Conservation (phyloP, 2,888 invertebrate species). For the Tanypteryx hageni region DNA sequence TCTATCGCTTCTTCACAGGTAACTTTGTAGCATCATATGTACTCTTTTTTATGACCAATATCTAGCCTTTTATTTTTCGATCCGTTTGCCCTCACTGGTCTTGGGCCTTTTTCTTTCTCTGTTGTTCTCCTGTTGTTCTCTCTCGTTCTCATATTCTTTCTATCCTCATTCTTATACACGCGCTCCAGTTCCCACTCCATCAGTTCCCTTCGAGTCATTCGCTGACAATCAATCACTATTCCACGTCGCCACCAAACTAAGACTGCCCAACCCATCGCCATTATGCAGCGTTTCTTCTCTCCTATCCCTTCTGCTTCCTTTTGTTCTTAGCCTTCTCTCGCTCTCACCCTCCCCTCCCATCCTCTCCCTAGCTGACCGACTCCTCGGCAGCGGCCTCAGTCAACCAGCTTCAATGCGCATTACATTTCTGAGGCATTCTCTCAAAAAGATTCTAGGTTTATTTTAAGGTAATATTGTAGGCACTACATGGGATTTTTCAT, state of each 20-base stretch:
- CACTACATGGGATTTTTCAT: slow-evolving; percentile 1
- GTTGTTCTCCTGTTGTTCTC: not conserved
- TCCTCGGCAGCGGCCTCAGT: not conserved
- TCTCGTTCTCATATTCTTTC: not conserved
- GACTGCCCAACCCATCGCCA: slow-evolving; percentile 35
- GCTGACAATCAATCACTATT: slow-evolving; percentile 7
- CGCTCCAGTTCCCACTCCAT: not conserved
- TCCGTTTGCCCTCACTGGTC: too few relatives aligned
- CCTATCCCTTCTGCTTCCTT: not conserved
- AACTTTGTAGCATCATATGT: too few relatives aligned
- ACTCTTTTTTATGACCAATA: too few relatives aligned
- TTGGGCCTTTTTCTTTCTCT: too few relatives aligned
- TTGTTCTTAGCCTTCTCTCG: not conserved
- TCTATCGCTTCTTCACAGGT: too few relatives aligned
- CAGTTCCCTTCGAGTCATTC: not conserved
- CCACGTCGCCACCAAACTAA: slow-evolving; percentile 26
- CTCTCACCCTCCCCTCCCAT: not conserved
- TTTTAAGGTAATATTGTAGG: not conserved
- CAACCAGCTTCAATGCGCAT: not conserved
- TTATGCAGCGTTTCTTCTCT: slow-evolving; percentile 40
- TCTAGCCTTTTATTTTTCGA: too few relatives aligned
- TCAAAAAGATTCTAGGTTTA: not conserved
- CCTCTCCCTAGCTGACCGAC: not conserved
- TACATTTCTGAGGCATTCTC: not conserved
- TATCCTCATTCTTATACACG: not conserved